Evolutionary conservation across 2,113 vertebrate species (phyloP).

Genomic region (Anseranas semipalmata): DNA sequence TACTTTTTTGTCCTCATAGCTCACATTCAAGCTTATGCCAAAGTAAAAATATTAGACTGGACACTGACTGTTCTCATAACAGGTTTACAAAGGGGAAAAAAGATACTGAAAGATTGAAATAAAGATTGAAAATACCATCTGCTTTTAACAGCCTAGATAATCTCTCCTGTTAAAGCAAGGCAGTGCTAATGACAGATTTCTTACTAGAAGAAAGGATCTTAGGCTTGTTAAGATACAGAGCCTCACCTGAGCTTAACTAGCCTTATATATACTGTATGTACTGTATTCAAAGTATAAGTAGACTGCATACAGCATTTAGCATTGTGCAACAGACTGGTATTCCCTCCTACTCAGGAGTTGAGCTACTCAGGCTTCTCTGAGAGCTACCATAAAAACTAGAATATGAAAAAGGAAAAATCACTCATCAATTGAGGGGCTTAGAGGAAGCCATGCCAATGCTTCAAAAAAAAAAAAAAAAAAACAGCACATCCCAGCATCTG

Average conservation of each 20-base stretch:
- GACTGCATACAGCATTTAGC: background rate
- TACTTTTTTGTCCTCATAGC: background rate
- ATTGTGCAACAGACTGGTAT: background rate
- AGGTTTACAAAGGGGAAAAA: background rate
- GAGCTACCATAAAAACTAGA: background rate
- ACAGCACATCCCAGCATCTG: accelerated
- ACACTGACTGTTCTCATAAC: background rate
- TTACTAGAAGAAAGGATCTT: background rate
- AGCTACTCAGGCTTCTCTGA: background rate
- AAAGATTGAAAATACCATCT: background rate
- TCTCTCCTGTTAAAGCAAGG: background rate
- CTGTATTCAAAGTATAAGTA: background rate
- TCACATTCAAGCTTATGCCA: background rate
- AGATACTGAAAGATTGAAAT: background rate
- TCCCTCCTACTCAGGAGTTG: background rate
- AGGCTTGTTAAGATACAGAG: background rate
- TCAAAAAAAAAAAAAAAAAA: background rate
- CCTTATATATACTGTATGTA: background rate
- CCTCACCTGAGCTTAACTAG: background rate
- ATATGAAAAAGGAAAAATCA: background rate
- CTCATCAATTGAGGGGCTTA: background rate
- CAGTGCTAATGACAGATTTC: background rate
- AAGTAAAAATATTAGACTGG: background rate
- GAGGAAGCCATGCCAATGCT: accelerated
- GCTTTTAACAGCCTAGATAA: background rate